phyloP scores from a whole-genome alignment of 2,113 vertebrate species.

The Cacatua alba region DNA sequence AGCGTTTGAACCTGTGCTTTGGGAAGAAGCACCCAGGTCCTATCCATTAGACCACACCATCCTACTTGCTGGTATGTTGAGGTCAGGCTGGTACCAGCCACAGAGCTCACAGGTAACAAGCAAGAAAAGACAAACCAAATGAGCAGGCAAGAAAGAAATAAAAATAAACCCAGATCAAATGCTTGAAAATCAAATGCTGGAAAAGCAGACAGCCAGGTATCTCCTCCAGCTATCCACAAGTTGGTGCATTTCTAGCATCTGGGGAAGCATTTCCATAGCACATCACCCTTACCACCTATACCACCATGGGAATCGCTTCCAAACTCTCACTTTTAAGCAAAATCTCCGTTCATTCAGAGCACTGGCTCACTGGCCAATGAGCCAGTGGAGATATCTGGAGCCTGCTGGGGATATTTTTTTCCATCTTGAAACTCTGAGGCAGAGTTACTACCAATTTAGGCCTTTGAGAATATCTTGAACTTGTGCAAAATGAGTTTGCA shows the following conservation, averaged over 20 bases:
- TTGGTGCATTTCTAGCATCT: fast-evolving
- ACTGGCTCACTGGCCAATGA: not conserved
- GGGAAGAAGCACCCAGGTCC: not conserved
- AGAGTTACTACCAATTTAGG: not conserved
- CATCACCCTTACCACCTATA: not conserved
- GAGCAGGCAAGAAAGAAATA: not conserved
- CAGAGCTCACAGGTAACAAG: not conserved
- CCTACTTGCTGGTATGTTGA: not conserved
- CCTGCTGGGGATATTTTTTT: not conserved
- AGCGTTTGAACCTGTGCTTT: not conserved
- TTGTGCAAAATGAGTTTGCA: not conserved
- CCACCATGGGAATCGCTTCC: not conserved
- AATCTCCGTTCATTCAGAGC: not conserved
- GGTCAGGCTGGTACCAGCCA: not conserved
- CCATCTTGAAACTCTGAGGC: not conserved
- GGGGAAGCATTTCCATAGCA: not conserved
- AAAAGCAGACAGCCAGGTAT: not conserved
- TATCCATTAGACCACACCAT: not conserved
- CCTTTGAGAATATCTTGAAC: not conserved
- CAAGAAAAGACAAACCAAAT: not conserved
- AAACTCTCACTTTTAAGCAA: not conserved
- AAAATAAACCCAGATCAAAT: not conserved
- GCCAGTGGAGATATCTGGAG: fast-evolving
- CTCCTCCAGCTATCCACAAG: not conserved
- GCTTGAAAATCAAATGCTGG: not conserved